Evolutionary conservation across 2,888 invertebrate genomes (phyloP).

Genomic region (Craniophora ligustri): DNA sequence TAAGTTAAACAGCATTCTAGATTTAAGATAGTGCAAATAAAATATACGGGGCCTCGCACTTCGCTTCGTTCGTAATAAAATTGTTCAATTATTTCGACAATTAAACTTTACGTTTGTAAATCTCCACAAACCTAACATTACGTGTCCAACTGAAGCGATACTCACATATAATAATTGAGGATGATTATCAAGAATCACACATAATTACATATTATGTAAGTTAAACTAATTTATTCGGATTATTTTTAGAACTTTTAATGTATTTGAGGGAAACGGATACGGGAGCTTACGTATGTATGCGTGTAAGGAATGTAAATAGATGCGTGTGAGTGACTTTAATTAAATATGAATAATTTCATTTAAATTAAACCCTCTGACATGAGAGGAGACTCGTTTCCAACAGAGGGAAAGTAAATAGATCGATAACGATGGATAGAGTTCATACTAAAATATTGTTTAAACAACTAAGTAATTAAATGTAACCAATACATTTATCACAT

Average conservation of each 20-base stretch:
- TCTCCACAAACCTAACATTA: conserved; percentile 37
- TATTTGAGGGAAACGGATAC: conserved; percentile 10
- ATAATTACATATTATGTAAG: conserved; percentile 49
- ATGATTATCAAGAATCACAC: conserved; percentile 36
- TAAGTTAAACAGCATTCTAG: conserved; percentile 12
- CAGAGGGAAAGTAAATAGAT: too few species aligned
- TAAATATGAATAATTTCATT: not conserved
- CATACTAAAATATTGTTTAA: too few species aligned
- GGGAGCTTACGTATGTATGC: conserved; percentile 24
- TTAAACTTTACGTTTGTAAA: conserved; percentile 36
- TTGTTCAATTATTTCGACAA: conserved; percentile 48
- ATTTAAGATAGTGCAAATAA: conserved; percentile 3
- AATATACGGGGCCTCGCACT: conserved; percentile 28
- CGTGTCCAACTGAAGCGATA: conserved; percentile 10
- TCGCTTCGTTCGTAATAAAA: conserved; percentile 18
- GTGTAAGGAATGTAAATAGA: conserved; percentile 23
- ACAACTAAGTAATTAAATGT: too few species aligned
- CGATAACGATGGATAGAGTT: too few species aligned
- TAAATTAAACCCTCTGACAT: not conserved
- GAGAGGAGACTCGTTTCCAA: too few species aligned
- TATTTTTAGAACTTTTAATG: conserved; percentile 35
- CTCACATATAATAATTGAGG: conserved; percentile 25
- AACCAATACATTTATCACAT: too few species aligned
- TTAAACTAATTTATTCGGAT: conserved; percentile 46
- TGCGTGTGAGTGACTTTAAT: conserved; percentile 24